These are phyloP conservation scores for Syngnathus acus DNA, from an alignment of 2,797 vertebrate species.

Conservation along the genomic window DNA sequence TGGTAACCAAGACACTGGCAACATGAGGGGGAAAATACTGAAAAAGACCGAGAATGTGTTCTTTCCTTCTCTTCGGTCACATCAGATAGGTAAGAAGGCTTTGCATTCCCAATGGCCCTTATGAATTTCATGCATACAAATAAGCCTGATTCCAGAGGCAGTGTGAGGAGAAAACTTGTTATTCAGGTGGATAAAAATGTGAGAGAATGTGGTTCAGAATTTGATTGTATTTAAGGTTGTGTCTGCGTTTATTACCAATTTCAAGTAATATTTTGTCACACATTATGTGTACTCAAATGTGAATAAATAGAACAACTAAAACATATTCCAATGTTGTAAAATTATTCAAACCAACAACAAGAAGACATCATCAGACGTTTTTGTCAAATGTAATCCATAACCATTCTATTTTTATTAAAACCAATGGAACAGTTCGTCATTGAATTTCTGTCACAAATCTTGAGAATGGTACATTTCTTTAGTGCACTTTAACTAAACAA, in stretches of 20 bases:
- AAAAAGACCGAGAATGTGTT: constrained; percentile 35
- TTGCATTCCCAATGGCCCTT: not conserved
- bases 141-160: constrained; percentile 22
- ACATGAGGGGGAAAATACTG: constrained; percentile 8
- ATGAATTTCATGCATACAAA: constrained; percentile 9
- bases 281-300: too few species aligned
- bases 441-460: not conserved
- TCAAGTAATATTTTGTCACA: not conserved
- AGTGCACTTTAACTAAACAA: not conserved
- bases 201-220: constrained; percentile 13
- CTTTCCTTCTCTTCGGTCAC: constrained; percentile 33
- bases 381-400: not conserved
- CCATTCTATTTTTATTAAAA: not conserved
- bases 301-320: too few species aligned
- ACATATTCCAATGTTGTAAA: not conserved
- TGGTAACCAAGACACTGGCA: constrained; percentile 29
- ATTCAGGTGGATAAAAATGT: constrained; percentile 16
- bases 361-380: not conserved
- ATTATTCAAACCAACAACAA: not conserved
- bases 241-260: not conserved
- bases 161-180: constrained; percentile 17
- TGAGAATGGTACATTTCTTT: not conserved
- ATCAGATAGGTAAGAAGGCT: constrained; percentile 32
- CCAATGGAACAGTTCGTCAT: not conserved
- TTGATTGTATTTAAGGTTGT: not conserved